Evolutionary conservation across 1,140 invertebrate species (phyloP).

Genomic region (Dinothrombium tinctorium): DNA sequence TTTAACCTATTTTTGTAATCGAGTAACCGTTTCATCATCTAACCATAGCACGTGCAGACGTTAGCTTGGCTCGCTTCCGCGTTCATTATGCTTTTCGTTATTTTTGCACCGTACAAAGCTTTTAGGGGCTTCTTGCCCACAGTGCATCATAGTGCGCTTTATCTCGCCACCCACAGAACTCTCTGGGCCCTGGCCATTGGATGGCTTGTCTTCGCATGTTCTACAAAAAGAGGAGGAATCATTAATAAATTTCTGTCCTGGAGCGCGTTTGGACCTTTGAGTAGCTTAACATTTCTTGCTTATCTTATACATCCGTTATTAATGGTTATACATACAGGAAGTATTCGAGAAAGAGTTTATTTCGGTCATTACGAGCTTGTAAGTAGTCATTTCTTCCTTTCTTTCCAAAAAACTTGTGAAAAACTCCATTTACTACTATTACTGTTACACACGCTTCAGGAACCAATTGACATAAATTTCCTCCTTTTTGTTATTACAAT

Average conservation of each 20-base stretch:
- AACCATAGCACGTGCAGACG: slow-evolving; percentile 5
- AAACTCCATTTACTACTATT: background rate
- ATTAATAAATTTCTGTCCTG: slow-evolving; percentile 14
- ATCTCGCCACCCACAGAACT: slow-evolving; percentile 35
- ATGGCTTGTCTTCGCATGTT: slow-evolving; percentile 50
- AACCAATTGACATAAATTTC: too few relatives aligned
- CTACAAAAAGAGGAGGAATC: slow-evolving; percentile 39
- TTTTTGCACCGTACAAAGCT: slow-evolving; percentile 9
- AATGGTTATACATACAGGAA: slow-evolving; percentile 14
- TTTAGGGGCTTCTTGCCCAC: slow-evolving; percentile 2
- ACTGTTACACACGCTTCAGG: too few relatives aligned
- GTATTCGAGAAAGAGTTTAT: slow-evolving; percentile 10
- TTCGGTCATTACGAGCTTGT: slow-evolving; percentile 15
- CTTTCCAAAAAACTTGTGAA: background rate
- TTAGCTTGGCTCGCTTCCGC: slow-evolving; percentile 8
- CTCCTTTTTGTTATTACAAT: background rate
- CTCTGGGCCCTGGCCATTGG: slow-evolving; percentile 31
- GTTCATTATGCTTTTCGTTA: slow-evolving; percentile 2
- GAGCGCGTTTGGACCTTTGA: slow-evolving; percentile 13
- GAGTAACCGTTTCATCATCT: background rate
- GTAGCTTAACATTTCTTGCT: slow-evolving; percentile 12
- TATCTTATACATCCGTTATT: slow-evolving; percentile 15
- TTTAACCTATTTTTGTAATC: background rate
- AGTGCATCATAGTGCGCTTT: slow-evolving; percentile 27
- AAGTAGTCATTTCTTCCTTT: slow-evolving; percentile 3